Evolutionary conservation across 2,113 vertebrate species (phyloP), one percentile per base, ranked within the genome.

Genomic region (Sisor rabdophorus): DNA sequence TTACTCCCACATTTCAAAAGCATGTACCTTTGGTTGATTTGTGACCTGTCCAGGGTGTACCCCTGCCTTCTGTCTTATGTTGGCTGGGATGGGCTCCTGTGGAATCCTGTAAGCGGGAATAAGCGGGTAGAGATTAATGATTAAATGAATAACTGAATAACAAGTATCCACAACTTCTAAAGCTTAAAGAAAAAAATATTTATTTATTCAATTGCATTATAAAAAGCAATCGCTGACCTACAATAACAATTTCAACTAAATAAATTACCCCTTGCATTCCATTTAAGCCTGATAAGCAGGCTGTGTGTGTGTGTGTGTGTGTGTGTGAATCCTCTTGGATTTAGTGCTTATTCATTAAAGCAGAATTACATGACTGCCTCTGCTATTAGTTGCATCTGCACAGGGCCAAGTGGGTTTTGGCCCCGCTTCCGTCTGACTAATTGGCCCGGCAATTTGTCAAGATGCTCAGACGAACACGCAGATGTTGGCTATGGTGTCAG

Each of bases 331-430:
- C 22, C 60, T 47, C 16, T 79, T 58, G 36, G 67, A 72, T 61
- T 76, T 76, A 67, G 77, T 47, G 78, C 47, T 73, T 64, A 13
- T 77, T 79, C 69, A 79, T 58, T 75, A 65, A 68, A 55, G 69
- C 32, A 69, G 59, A 32, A 73, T 24, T 60, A 71, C 78, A 78
- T 63, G 75, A 82, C 85, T 85, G 80, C 78, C 72, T 88, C 87
- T 82, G 80, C 81, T 83, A 81, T 83, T 84, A 71, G 87, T 82
- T 87, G 82, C 78, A 68, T 87, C 79, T 60, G 82, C 80, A 75
- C 73, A 30, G 74, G 72, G 71, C 64, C 50, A 72, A 84, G 50
- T 82, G 76, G 80, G 60, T 73, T 75, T 77, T 68, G 64, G 71
- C 83, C 48, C 79, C 75, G n/a, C 86, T 86, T 81, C 69, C 81